Base-by-base conservation (phyloP, 2,888 invertebrate species). In the Fragum fragum region DNA sequence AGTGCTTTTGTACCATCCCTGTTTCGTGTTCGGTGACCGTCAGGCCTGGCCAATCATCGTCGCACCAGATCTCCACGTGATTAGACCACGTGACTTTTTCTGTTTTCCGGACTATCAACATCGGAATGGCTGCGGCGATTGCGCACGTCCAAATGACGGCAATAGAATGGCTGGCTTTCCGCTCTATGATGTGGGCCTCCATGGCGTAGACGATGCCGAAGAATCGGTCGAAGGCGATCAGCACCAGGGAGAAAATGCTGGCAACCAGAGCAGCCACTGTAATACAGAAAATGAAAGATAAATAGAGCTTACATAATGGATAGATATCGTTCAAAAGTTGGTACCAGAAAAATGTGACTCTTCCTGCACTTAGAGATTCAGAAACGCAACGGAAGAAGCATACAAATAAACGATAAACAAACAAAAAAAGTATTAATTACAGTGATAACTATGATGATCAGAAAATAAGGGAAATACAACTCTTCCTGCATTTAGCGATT, bases 221-320 rank as follows among this genome's bases (percentile, higher is more conserved):
- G 29, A 98, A 95, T 26, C 98, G 96, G 92, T 98, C 97, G 91
- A 97, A 97, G 70, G 97, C 97, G 0, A 98, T 97, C 28, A 96
- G 96, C 47, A 97, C 96, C 78, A 98, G 95, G 77, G 97, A 97
- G 81, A 97, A 96, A 0, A 98, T 97, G 63, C 97, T 97, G 1
- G 97, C 96, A 71, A 98, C 95, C 1, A 98, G 95, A 71, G 97
- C 95, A 0, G 96, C 95, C 61, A 97, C 97, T 96, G 95, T 32
- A 90, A 53, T 18, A 68, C 21, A 36, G 23, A 21, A 55, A 23
- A 28, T n/a, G 5, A 36, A 36, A n/a, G n/a, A n/a, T n/a, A n/a
- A n/a, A n/a, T n/a, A n/a, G n/a, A n/a, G n/a, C n/a, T n/a, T n/a
- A n/a, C n/a, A n/a, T n/a, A n/a, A n/a, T n/a, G n/a, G n/a, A n/a